Evolutionary conservation across 1,140 invertebrate genomes (phyloP).

Genomic region (Gonatopus flavifemur): DNA sequence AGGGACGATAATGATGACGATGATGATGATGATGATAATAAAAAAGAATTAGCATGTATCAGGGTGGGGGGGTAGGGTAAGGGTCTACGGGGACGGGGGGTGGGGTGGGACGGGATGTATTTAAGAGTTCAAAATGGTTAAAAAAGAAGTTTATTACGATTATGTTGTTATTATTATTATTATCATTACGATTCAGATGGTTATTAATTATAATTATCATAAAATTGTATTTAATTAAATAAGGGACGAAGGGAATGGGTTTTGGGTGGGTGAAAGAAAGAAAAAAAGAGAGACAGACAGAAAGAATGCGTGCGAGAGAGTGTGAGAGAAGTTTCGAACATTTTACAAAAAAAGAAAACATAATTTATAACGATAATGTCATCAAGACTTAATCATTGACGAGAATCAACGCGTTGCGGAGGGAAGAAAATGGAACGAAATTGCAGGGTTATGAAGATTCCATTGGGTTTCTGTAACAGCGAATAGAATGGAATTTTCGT

Average conservation of each 20-base stretch:
- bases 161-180: constrained; percentile 32
- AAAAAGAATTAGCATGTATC: constrained; percentile 24
- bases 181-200: constrained; percentile 12
- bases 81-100: constrained; percentile 9
- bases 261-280: constrained; percentile 7
- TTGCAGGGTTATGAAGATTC: too few relatives aligned
- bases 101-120: constrained; percentile 28
- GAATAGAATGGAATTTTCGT: too few relatives aligned
- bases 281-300: constrained; percentile 5
- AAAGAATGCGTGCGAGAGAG: constrained; percentile 1
- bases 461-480: too few relatives aligned
- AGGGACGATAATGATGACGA: constrained; percentile 23
- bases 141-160: constrained; percentile 30
- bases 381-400: too few relatives aligned
- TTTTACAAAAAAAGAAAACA: constrained; percentile 42
- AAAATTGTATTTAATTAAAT: constrained; percentile 4
- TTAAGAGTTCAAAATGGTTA: constrained; percentile 43
- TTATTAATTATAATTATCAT: constrained; percentile 7
- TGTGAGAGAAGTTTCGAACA: constrained; percentile 46
- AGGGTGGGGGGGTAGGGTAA: constrained; percentile 5
- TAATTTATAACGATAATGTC: too few relatives aligned
- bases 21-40: too few relatives aligned
- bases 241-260: not conserved
- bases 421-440: too few relatives aligned
- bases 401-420: too few relatives aligned